Conservation (phyloP, 2,797 vertebrate genomes). For the Microctenopoma stevenorrisi region DNA sequence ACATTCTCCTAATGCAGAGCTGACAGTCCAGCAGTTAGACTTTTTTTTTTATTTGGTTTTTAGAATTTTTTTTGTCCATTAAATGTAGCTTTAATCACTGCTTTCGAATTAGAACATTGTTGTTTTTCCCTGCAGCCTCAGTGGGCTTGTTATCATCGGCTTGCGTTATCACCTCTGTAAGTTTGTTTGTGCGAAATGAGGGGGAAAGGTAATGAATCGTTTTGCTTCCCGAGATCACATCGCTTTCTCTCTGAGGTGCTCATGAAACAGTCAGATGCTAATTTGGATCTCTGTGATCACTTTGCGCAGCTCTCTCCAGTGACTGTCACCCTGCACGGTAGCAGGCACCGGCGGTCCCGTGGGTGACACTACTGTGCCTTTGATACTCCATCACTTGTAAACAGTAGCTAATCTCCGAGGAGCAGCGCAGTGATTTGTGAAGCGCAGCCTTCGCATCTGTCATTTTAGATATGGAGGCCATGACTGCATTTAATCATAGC, state of each 20-base stretch:
- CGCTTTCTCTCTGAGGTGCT: slow-evolving; percentile 64
- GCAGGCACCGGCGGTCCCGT: slow-evolving; percentile 44
- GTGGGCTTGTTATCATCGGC: slow-evolving; percentile 67
- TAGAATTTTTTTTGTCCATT: slow-evolving; percentile 6
- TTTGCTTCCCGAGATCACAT: slow-evolving; percentile 66
- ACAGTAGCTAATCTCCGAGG: slow-evolving; percentile 57
- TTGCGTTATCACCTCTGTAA: slow-evolving; percentile 66
- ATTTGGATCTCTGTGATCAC: slow-evolving; percentile 70
- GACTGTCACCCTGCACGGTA: slow-evolving; percentile 47
- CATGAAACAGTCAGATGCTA: slow-evolving; percentile 50
- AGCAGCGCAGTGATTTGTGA: slow-evolving; percentile 52
- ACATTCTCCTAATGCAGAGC: slow-evolving; percentile 55
- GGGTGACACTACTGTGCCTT: slow-evolving; percentile 35
- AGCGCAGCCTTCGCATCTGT: slow-evolving; percentile 51
- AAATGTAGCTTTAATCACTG: slow-evolving; percentile 66
- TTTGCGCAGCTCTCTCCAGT: slow-evolving; percentile 37
- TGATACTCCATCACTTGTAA: slow-evolving; percentile 56
- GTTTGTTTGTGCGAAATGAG: slow-evolving; percentile 68
- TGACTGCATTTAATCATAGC: slow-evolving; percentile 34
- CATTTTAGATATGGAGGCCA: slow-evolving; percentile 34
- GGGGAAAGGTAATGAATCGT: slow-evolving; percentile 65
- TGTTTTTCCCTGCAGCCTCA: slow-evolving; percentile 62
- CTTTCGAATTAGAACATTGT: slow-evolving; percentile 66
- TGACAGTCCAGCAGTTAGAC: slow-evolving; percentile 56
- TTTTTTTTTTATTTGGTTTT: slow-evolving; percentile 7